Percentiles rank a stretch among this genome's conserved stretches.
These are phyloP conservation scores for Rhagonycha fulva DNA, from an alignment of 2,888 invertebrate species.

Conservation along the genomic window DNA sequence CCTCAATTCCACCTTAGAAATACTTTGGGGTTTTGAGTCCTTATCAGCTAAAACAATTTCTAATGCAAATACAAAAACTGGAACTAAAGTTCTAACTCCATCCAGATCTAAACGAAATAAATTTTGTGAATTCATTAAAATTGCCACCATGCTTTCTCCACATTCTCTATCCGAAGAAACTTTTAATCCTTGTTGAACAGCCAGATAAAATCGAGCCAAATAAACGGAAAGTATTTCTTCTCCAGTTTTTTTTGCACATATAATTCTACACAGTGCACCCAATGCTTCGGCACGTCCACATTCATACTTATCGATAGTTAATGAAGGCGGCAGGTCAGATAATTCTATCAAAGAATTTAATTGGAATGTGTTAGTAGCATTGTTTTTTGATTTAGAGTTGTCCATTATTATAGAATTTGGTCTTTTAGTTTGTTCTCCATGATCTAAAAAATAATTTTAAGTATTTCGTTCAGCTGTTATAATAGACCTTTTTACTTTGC, in stretches of 20 bases:
- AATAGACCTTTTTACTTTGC: conserved; percentile 53
- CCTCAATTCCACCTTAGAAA: conserved; percentile 79
- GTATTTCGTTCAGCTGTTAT: background rate
- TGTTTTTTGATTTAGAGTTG: conserved; percentile 58
- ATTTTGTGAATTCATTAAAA: conserved; percentile 84
- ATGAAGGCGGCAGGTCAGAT: conserved; percentile 68
- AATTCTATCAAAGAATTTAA: conserved; percentile 69
- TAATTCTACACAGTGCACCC: conserved; percentile 92
- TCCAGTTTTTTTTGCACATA: conserved; percentile 93
- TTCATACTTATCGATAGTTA: conserved; percentile 79
- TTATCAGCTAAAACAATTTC: conserved; percentile 90
- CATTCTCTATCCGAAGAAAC: conserved; percentile 59
- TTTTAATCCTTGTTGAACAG: conserved; percentile 81
- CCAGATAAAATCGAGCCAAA: conserved; percentile 90
- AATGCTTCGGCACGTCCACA: conserved; percentile 92
- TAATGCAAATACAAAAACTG: conserved; percentile 85
- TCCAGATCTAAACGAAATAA: conserved; percentile 89
- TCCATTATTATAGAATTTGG: conserved; percentile 71
- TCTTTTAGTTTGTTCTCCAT: conserved; percentile 61
- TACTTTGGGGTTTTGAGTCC: conserved; percentile 72
- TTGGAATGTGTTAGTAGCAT: conserved; percentile 60
- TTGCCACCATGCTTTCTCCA: conserved; percentile 82
- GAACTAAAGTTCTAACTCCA: conserved; percentile 89
- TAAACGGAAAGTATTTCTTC: conserved; percentile 93
- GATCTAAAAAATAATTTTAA: conserved; percentile 42